Evolutionary conservation across 1,140 invertebrate species (phyloP), one percentile per base, ranked within the genome.

Genomic region (Drosophila azteca): DNA sequence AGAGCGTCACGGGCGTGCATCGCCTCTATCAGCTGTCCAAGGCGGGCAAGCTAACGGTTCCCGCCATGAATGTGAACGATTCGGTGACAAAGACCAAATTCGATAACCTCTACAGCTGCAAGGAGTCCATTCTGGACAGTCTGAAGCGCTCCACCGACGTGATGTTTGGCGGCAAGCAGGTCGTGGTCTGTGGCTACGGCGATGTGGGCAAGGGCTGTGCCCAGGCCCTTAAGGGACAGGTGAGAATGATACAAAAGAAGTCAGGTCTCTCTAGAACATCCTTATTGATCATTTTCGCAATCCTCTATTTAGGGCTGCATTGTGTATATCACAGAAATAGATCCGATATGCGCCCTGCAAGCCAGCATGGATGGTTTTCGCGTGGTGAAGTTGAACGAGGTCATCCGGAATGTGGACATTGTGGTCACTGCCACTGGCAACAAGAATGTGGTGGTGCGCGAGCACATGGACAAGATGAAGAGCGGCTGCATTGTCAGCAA

Each of bases 81-180:
- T 98, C 97, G 22, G 98, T 99, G 7, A 99, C 98, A 0, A 99
- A 99, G 94, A 99, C 97, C n/a, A 99, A 99, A 93, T 99, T 99
- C 92, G 98, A 99, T 91, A 99, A 91, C 58, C 62, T 91, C 7
- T 91, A 91, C 48, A 94, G 94, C 93, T 87, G 90, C 74, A 90
- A 92, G 70, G 91, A 92, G 73, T 91, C 91, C 6, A 92, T 92
- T 46, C 49, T 92, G 69, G 91, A 92, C 64, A 92, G 90, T 44
- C 73, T 92, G n/a, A 92, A 92, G 73, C 79, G 90, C 13, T 91
- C 90, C 53, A 91, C 91, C 15, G 98, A 99, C 91, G 95, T 99
- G 2, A 99, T 99, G 98, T 98, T 99, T 92, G 98, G 98, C 35
- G 98, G 98, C 0, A 99, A 99, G 92, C 98, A 99, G 93, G 96